Conservation (phyloP, 1,140 invertebrate genomes). For the Drosophila nebulosa region DNA sequence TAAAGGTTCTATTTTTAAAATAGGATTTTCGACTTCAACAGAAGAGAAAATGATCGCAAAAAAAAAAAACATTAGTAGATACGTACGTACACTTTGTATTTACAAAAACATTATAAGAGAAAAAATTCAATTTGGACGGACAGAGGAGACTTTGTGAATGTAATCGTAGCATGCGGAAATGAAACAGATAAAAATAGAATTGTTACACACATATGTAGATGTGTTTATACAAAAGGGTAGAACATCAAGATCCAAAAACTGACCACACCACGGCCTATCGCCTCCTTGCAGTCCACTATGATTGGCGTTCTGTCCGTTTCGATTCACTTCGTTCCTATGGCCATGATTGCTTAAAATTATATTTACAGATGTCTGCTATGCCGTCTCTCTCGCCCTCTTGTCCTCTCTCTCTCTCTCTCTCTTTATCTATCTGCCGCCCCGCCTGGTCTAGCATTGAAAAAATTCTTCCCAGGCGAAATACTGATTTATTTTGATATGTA, state of each 20-base stretch:
- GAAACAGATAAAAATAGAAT: conserved; percentile 8
- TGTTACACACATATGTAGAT: conserved; percentile 1
- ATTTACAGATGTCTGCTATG: conserved; percentile 10
- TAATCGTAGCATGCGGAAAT: conserved; percentile 2
- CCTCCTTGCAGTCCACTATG: neutral
- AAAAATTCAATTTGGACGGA: neutral
- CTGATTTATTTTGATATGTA: conserved; percentile 28
- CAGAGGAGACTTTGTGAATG: neutral
- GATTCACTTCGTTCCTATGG: neutral
- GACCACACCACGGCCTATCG: neutral
- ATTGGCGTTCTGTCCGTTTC: neutral
- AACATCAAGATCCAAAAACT: neutral
- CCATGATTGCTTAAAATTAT: conserved; percentile 6
- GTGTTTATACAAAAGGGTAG: neutral
- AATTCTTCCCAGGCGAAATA: conserved; percentile 29
- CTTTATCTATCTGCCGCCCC: neutral
- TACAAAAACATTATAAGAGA: conserved; percentile 7
- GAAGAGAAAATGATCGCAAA: neutral
- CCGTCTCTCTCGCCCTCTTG: neutral
- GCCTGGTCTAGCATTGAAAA: conserved; percentile 9
- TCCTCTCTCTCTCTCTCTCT: neutral
- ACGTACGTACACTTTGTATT: neutral
- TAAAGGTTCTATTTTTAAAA: conserved; percentile 11
- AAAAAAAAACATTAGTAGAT: neutral
- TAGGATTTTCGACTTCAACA: neutral